These are phyloP conservation scores for Scytalopus superciliaris DNA, from an alignment of 2,113 vertebrate genomes.

Conservation along the genomic window DNA sequence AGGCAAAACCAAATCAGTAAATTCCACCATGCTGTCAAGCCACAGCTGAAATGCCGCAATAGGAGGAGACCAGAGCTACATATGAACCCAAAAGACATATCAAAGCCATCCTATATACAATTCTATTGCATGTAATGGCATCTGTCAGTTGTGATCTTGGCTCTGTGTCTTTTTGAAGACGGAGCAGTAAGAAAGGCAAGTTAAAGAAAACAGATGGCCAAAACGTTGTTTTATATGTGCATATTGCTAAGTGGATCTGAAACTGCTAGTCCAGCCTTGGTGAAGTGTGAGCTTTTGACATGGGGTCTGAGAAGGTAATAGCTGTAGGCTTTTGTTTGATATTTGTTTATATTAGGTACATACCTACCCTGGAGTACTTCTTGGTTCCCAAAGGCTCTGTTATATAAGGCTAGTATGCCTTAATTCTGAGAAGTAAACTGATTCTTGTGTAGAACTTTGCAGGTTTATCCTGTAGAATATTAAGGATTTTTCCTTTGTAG, in stretches of 20 bases:
- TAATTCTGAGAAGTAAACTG: background rate
- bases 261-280: constrained; percentile 11
- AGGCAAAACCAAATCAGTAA: constrained; percentile 57
- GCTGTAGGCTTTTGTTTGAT: background rate
- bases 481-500: background rate
- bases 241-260: background rate
- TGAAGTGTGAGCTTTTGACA: background rate
- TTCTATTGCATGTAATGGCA: background rate
- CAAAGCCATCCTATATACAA: background rate
- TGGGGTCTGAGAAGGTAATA: background rate
- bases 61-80: background rate
- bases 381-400: background rate
- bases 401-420: background rate
- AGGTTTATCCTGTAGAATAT: background rate
- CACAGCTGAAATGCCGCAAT: background rate
- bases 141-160: background rate
- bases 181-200: background rate
- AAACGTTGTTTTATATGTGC: background rate
- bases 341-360: background rate
- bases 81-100: background rate
- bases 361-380: background rate
- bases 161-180: background rate
- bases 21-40: constrained; percentile 30
- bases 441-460: background rate
- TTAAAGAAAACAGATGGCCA: background rate